Evolutionary conservation across 2,113 vertebrate species (phyloP).

Genomic region (Psittacus erithacus): DNA sequence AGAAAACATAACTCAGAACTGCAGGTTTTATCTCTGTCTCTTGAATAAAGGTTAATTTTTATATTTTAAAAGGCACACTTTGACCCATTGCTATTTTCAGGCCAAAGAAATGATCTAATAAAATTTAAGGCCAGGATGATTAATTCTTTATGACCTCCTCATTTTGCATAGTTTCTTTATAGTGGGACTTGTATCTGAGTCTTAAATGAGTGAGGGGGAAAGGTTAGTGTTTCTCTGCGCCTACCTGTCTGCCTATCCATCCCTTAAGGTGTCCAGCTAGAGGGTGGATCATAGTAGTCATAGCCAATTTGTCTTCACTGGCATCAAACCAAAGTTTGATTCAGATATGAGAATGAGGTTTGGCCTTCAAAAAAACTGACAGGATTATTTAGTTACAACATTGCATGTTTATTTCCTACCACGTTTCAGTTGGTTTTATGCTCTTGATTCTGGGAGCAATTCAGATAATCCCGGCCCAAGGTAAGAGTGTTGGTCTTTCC

Average conservation of each 20-base stretch:
- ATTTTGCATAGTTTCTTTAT: conserved; percentile 5
- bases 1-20: neutral
- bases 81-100: conserved; percentile 25
- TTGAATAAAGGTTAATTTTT: neutral
- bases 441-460: neutral
- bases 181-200: neutral
- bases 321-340: neutral
- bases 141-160: conserved; percentile 10
- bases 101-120: conserved; percentile 30
- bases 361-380: neutral
- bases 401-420: neutral
- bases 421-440: neutral
- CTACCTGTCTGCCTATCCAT: neutral
- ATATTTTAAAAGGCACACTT: neutral
- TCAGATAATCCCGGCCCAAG: neutral
- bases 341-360: neutral
- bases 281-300: neutral
- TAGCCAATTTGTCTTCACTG: neutral
- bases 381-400: neutral
- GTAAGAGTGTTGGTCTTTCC: neutral
- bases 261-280: neutral
- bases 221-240: neutral
- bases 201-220: neutral
- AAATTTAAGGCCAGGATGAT: conserved; percentile 6
- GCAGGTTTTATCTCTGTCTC: neutral